Percentiles rank a stretch among this genome's conserved stretches.
These are phyloP conservation scores for Brachyrhaphis roseni DNA, from an alignment of 2,797 vertebrate species.

Conservation along the genomic window DNA sequence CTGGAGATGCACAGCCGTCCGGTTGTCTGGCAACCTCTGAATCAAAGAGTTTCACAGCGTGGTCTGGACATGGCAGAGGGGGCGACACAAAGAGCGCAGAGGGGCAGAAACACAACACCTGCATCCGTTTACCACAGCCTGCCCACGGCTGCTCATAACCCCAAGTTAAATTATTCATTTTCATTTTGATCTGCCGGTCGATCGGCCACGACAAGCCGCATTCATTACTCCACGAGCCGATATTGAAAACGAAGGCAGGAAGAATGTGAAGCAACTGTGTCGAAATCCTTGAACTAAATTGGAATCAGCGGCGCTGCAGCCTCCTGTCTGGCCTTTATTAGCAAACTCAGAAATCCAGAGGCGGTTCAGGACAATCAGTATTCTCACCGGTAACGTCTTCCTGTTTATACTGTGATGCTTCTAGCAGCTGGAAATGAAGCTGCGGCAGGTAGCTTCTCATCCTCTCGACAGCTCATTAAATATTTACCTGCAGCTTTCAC, in stretches of 20 bases:
- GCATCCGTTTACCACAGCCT: constrained; percentile 38
- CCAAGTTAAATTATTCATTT: constrained; percentile 54
- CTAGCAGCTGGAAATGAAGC: constrained; percentile 38
- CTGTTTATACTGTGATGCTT: constrained; percentile 26
- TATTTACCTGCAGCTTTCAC: constrained; percentile 54
- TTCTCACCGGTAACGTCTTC: constrained; percentile 14
- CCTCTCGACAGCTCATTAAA: constrained; percentile 52
- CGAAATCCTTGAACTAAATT: constrained; percentile 34
- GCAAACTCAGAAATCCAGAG: constrained; percentile 15
- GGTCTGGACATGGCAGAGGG: constrained; percentile 40
- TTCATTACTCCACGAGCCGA: constrained; percentile 31
- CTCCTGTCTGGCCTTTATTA: constrained; percentile 39
- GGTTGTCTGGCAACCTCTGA: constrained; percentile 73
- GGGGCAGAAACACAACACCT: constrained; percentile 40
- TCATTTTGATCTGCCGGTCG: constrained; percentile 51
- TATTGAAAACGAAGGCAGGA: constrained; percentile 36
- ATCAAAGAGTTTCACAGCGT: constrained; percentile 56
- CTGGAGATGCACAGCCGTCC: constrained; percentile 64
- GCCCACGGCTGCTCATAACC: constrained; percentile 45
- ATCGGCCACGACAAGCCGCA: constrained; percentile 4
- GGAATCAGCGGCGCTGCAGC: constrained; percentile 36
- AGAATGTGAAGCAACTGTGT: constrained; percentile 21
- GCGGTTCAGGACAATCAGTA: constrained; percentile 2
- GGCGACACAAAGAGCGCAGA: constrained; percentile 20
- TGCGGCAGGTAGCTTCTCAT: constrained; percentile 43